Conservation (phyloP, 2,797 vertebrate genomes). For the Lutjanus argentimaculatus region DNA sequence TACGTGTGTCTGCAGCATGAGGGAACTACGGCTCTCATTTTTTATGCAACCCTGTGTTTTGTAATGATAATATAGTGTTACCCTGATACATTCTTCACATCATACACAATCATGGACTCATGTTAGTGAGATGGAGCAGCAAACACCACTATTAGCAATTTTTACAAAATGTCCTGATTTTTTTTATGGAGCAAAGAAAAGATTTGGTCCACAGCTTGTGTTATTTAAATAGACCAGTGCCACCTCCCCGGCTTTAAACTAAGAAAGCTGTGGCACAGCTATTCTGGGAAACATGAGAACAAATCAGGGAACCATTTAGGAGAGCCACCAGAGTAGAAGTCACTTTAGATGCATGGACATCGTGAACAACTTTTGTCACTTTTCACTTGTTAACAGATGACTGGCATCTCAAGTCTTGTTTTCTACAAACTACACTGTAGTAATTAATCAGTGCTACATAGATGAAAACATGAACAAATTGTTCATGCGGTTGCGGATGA, state of each 20-base stretch:
- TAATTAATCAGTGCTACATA: neutral
- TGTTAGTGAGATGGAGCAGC: neutral
- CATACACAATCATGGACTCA: neutral
- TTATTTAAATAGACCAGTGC: neutral
- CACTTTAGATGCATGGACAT: slow-evolving; percentile 2
- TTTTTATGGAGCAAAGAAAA: neutral
- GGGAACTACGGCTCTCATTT: too few species aligned
- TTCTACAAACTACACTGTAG: neutral
- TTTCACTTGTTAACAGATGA: neutral
- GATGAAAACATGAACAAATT: neutral
- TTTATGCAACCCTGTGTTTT: too few species aligned
- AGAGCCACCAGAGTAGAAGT: neutral
- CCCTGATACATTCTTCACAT: neutral
- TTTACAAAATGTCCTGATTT: neutral
- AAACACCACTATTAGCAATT: neutral
- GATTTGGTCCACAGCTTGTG: neutral
- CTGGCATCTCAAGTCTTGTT: neutral
- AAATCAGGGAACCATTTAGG: neutral
- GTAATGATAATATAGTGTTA: too few species aligned
- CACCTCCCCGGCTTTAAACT: neutral
- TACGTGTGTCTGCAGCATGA: too few species aligned
- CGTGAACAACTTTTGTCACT: neutral
- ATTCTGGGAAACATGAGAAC: neutral
- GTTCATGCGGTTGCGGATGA: slow-evolving; percentile 3
- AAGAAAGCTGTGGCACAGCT: neutral